Evolutionary conservation across 2,888 invertebrate species (phyloP).

Genomic region (Daptonema setosum): DNA sequence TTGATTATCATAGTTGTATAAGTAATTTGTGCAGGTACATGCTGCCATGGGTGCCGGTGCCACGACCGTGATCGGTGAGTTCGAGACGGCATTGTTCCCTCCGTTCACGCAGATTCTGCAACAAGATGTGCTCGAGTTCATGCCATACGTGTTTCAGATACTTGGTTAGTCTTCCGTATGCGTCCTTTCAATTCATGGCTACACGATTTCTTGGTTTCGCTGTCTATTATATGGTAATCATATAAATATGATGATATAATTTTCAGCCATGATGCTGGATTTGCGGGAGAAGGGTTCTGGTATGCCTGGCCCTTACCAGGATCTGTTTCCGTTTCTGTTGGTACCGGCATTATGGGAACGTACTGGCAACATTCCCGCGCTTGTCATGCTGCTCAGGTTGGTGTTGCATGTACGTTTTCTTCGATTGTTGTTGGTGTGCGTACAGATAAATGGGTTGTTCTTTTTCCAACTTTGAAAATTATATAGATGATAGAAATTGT

Average conservation of each 20-base stretch:
- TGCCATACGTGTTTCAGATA: conserved; percentile 96
- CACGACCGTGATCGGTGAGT: not conserved
- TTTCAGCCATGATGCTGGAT: conserved; percentile 60
- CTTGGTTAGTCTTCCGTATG: conserved; percentile 11
- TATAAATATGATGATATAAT: not conserved
- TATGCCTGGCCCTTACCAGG: conserved; percentile 58
- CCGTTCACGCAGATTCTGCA: conserved; percentile 81
- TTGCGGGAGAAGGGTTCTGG: conserved; percentile 15
- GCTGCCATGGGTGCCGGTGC: conserved; percentile 12
- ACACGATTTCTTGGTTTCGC: not conserved
- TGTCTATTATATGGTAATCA: not conserved
- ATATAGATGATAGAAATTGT: too few species aligned
- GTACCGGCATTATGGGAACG: conserved; percentile 78
- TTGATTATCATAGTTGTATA: not conserved
- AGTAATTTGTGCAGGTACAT: conserved; percentile 12
- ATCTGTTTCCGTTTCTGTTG: conserved; percentile 65
- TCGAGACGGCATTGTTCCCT: conserved; percentile 45
- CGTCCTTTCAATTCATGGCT: not conserved
- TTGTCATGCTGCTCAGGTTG: conserved; percentile 42
- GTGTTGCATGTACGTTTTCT: too few species aligned
- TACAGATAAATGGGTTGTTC: too few species aligned
- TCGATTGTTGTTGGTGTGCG: too few species aligned
- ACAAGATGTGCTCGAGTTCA: conserved; percentile 69
- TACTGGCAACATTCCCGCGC: conserved; percentile 71
- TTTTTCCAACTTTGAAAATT: too few species aligned